Base-by-base conservation (phyloP, 37 sponge, comb jelly and placozoan species). In the Geodia barretti region DNA sequence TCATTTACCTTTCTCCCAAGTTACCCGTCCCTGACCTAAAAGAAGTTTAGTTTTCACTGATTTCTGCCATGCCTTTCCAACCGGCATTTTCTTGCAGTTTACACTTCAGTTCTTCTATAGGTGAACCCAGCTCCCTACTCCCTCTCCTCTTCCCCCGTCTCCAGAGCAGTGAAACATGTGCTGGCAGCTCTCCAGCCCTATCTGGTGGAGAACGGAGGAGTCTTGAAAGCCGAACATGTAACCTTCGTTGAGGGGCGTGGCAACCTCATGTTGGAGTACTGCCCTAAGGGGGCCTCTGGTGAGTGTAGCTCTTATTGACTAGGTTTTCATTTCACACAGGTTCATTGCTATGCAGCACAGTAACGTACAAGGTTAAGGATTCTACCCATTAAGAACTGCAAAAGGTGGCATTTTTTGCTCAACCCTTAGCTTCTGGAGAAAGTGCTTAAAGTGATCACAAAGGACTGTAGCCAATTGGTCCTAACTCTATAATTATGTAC, bases 141-240 rank as follows among this genome's bases (percentile, higher is more conserved):
- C 29, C 32, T 32, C 9, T n/a, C n/a, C n/a, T n/a, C n/a, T n/a
- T n/a, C n/a, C n/a, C n/a, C n/a, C 77, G 4, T 25, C 39, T 78
- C 20, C 74, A 86, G 89, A 61, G 88, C 89, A 26, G 70, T 84
- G 31, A 79, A 84, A 82, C 92, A 92, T 72, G 66, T 87, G 23
- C 30, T 84, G 68, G 92, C 87, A 3, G 78, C 70, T 17, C 88
- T 92, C 31, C 42, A 60, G n/a, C 89, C 88, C 20, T 82, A 88
- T 76, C 71, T 61, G 20, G 41, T 28, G 3, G 89, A 75, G 68
- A 88, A 84, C 24, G 87, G 87, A 7, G 89, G 89, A 37, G 81
- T 77, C 30, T 76, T 92, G 33, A 79, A 75, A 59, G 71, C 87
- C 26, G 89, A 92, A 0, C 88, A 88, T 76, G 82, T 92, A 60